Evolutionary conservation across 2,888 invertebrate genomes (phyloP), one percentile per base, ranked within the genome.

Genomic region (Carterocephalus palaemon): DNA sequence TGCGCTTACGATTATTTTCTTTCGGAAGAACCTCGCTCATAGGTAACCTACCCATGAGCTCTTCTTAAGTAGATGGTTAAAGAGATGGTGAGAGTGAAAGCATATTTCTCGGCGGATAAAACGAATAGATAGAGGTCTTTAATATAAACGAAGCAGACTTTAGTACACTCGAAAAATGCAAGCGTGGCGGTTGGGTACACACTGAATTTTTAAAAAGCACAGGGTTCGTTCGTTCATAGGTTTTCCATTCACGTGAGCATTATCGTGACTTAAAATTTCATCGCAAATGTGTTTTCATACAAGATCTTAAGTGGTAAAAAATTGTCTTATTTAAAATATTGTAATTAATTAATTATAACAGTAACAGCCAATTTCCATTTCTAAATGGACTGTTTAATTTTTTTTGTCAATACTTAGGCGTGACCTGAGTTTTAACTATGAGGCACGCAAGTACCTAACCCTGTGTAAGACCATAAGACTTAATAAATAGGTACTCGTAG

Each of bases 51-150:
- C 45, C 38, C 26, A 40, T 49, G 47, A 52, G 53, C 59, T 65
- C 36, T 59, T n/a, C n/a, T n/a, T n/a, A n/a, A n/a, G n/a, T 59
- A 59, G 59, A 60, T 55, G 55, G 61, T 74, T 75, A 76, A 76
- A 78, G 74, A 76, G 71, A 63, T 69, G 60, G 63, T 55, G 69
- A 80, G 70, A 80, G 78, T 78, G 75, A 80, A 79, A 83, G 75
- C 81, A 78, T 82, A 80, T 79, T 80, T 81, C 75, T 73, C 66
- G 70, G 56, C 62, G 75, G 83, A 84, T 84, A 82, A 83, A 84
- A 84, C 83, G 84, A 84, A 84, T 83, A 84, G 84, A 84, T 83
- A 84, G 84, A 84, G 84, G 80, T 84, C 82, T 83, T 84, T 84
- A 84, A 84, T 84, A 84, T 83, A 84, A 83, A 84, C 84, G 83